A percentile compares a stretch with the other conserved stretches of the same genome.
These are phyloP conservation scores for Nephrotoma guestfalica DNA, from an alignment of 2,888 invertebrate genomes.

Conservation along the genomic window DNA sequence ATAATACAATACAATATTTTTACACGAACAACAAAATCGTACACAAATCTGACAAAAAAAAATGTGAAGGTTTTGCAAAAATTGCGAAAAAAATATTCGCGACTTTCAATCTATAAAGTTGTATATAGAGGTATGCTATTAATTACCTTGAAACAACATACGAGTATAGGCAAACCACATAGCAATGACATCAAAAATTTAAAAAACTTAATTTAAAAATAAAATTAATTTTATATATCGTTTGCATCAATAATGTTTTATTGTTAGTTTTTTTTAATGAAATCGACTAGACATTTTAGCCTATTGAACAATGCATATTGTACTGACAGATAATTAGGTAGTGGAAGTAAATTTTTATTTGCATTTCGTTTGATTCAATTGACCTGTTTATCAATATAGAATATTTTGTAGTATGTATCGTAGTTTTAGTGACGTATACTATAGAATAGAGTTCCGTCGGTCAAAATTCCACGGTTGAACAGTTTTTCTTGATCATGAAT, in stretches of 20 bases:
- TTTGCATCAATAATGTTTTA: neutral
- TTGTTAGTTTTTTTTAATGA: neutral
- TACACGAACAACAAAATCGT: neutral
- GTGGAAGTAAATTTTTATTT: no score
- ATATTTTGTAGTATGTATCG: no score
- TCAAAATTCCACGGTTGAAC: no score
- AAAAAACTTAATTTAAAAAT: neutral
- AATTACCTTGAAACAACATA: neutral
- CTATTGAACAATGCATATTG: neutral
- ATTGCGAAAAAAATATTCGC: neutral
- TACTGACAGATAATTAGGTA: neutral
- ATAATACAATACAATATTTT: neutral
- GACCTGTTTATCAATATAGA: no score
- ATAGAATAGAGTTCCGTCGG: no score
- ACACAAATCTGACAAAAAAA: neutral
- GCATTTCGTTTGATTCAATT: no score
- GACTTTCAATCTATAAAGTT: neutral
- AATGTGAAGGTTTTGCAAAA: neutral
- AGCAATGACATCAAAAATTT: neutral
- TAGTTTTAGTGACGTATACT: no score
- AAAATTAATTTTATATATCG: neutral
- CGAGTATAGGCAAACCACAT: neutral
- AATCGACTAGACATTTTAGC: neutral
- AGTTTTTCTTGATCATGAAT: no score
- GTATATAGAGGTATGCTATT: neutral